phyloP scores from a whole-genome alignment of 2,113 vertebrate genomes.

The Geothlypis trichas region DNA sequence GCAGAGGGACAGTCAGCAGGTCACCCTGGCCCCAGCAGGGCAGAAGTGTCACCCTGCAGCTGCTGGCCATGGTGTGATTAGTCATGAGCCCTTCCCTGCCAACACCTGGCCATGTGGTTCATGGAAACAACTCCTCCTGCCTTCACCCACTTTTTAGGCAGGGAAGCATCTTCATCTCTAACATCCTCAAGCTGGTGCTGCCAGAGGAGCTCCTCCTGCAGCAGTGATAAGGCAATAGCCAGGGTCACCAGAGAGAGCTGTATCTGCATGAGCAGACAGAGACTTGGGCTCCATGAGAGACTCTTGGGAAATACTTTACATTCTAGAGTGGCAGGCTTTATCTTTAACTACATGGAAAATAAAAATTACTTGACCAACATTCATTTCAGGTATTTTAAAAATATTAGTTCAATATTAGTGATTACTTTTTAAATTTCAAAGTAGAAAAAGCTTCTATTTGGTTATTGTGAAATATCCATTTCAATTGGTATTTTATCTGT shows the following conservation, averaged over 20 bases:
- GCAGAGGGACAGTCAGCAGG: background rate
- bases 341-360: background rate
- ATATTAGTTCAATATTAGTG: background rate
- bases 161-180: background rate
- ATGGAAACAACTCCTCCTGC: background rate
- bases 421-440: background rate
- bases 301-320: fast-evolving
- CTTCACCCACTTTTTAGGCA: background rate
- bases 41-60: background rate
- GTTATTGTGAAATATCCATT: background rate
- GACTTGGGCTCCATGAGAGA: background rate
- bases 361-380: background rate
- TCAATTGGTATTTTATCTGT: background rate
- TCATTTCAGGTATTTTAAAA: background rate
- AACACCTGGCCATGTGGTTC: background rate
- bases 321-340: background rate
- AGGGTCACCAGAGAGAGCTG: background rate
- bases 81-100: background rate
- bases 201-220: background rate
- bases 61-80: background rate
- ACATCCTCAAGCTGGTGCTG: background rate
- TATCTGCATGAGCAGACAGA: background rate
- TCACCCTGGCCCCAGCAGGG: background rate
- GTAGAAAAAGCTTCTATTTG: background rate
- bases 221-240: background rate